Evolutionary conservation across 2,113 vertebrate genomes (phyloP).

Genomic region (Myotis yumanensis): DNA sequence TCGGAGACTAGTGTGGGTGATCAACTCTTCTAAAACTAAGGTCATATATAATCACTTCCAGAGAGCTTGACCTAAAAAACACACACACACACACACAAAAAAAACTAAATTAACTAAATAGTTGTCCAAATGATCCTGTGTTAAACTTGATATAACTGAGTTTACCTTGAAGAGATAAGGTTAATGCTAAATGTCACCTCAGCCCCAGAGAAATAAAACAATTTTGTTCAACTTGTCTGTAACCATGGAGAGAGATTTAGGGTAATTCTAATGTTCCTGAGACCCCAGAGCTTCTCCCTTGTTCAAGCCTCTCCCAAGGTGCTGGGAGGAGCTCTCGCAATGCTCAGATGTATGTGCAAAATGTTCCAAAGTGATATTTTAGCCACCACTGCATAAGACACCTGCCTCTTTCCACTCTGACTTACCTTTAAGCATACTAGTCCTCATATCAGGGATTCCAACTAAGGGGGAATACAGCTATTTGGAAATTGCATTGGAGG

Average conservation of each 20-base stretch:
- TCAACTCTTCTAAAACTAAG: background rate
- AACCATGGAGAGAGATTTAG: background rate
- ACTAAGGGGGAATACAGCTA: background rate
- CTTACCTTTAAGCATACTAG: background rate
- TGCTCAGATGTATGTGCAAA: background rate
- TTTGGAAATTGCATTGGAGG: background rate
- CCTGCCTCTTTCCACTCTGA: background rate
- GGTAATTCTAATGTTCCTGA: background rate
- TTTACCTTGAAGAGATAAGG: background rate
- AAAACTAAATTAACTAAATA: background rate
- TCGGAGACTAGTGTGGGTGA: background rate
- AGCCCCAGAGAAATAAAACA: background rate
- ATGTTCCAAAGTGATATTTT: background rate
- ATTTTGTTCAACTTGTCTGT: background rate
- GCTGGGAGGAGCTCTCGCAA: background rate
- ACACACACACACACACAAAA: too few species aligned
- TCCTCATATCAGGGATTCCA: background rate
- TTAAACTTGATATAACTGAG: background rate
- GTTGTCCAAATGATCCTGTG: background rate
- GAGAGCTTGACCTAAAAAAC: background rate
- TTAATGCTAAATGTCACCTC: background rate
- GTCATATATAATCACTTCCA: background rate
- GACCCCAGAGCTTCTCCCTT: background rate
- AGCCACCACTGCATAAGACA: background rate
- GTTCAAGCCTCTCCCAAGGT: background rate